A percentile compares a stretch with the other conserved stretches of the same genome.
Evolutionary conservation across 1,140 invertebrate species (phyloP).

Genomic region (Drosophila simulans): DNA sequence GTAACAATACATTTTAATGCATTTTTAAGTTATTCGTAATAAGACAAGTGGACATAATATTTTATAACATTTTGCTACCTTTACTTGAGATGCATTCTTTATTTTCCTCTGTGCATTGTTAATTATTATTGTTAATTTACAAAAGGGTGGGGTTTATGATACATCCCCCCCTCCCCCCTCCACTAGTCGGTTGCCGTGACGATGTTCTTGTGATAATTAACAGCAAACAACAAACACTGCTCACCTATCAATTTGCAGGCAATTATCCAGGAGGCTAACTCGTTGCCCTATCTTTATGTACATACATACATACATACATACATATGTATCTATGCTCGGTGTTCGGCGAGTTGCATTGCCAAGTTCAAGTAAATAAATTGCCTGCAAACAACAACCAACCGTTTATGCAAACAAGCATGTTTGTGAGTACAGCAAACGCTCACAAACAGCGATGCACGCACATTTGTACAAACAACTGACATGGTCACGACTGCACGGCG

Average conservation of each 20-base stretch:
- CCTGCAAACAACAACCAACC: slow-evolving; percentile 26
- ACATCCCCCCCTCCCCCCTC: not conserved
- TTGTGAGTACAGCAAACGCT: slow-evolving; percentile 15
- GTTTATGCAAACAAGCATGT: slow-evolving; percentile 58
- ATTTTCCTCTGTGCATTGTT: not conserved
- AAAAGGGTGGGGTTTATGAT: not conserved
- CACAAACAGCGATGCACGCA: slow-evolving; percentile 20
- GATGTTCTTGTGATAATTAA: slow-evolving; percentile 24
- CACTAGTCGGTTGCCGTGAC: slow-evolving; percentile 1
- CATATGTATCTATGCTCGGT: slow-evolving; percentile 25
- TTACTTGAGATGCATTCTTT: too few species aligned
- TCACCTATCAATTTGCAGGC: slow-evolving; percentile 25
- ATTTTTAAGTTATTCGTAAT: too few species aligned
- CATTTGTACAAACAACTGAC: slow-evolving; percentile 2
- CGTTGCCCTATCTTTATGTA: slow-evolving; percentile 2
- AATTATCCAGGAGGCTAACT: slow-evolving; percentile 49
- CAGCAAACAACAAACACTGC: not conserved
- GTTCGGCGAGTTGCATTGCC: slow-evolving; percentile 61
- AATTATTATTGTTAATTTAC: not conserved
- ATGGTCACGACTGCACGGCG: slow-evolving; percentile 27
- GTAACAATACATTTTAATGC: too few species aligned
- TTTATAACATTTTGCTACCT: too few species aligned
- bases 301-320: not conserved
- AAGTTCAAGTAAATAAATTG: slow-evolving; percentile 77
- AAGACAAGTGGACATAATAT: too few species aligned